Evolutionary conservation across 2,113 vertebrate species (phyloP).

Genomic region (Oreochromis tanganicae): DNA sequence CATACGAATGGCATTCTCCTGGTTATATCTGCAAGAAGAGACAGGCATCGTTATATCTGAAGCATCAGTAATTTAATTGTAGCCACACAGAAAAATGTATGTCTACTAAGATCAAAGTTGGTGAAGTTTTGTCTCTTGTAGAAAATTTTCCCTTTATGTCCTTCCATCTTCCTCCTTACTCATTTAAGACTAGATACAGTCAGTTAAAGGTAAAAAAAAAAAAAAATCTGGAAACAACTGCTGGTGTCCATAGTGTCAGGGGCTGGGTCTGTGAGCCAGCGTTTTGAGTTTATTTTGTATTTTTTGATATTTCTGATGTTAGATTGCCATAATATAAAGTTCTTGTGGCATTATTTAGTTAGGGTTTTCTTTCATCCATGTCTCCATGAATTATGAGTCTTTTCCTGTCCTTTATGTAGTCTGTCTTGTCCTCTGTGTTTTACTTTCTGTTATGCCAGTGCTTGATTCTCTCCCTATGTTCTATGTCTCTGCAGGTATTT

Average conservation of each 20-base stretch:
- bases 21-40: slow-evolving; percentile 75
- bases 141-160: background rate
- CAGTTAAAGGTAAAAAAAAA: background rate
- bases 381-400: too few relatives aligned
- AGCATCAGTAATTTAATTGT: background rate
- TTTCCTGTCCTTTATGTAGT: too few relatives aligned
- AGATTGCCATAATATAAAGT: too few relatives aligned
- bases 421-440: too few relatives aligned
- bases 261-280: background rate
- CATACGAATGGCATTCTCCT: slow-evolving; percentile 77
- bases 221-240: background rate
- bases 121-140: background rate
- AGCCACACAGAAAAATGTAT: background rate
- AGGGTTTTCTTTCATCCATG: too few relatives aligned
- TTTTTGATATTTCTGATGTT: too few relatives aligned
- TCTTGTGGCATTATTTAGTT: too few relatives aligned
- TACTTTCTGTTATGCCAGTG: too few relatives aligned
- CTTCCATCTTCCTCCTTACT: background rate
- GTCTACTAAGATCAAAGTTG: background rate
- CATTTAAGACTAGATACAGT: background rate
- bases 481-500: too few relatives aligned
- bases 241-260: background rate
- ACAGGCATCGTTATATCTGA: background rate
- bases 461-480: too few relatives aligned
- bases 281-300: too few relatives aligned